These are phyloP conservation scores for Microtus montanus DNA, from an alignment of 2,113 vertebrate genomes.

Conservation along the genomic window DNA sequence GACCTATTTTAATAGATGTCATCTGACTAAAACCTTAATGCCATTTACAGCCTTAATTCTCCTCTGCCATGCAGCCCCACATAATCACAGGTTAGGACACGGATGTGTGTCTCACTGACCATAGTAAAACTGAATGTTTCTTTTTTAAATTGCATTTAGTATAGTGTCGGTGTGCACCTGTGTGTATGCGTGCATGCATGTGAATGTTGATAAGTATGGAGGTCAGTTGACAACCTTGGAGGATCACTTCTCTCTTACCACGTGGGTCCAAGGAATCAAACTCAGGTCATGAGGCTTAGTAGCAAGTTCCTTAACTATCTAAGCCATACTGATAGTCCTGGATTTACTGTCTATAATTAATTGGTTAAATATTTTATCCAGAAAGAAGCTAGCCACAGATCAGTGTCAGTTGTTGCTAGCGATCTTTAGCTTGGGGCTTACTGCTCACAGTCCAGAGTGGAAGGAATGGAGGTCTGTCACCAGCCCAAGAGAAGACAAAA, in stretches of 20 bases:
- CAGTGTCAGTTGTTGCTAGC: not conserved
- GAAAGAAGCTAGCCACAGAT: not conserved
- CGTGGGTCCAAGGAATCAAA: not conserved
- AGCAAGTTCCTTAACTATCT: not conserved
- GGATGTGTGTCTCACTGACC: not conserved
- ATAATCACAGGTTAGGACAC: not conserved
- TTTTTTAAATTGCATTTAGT: not conserved
- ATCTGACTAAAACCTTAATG: not conserved
- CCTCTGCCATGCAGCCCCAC: not conserved
- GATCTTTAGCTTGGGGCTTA: too few species aligned
- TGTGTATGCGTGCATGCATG: not conserved
- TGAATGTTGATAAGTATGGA: not conserved
- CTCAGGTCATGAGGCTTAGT: not conserved
- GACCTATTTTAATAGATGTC: not conserved
- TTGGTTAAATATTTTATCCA: not conserved
- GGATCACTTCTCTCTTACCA: not conserved
- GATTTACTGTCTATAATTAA: not conserved
- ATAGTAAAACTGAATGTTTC: conserved; percentile 3
- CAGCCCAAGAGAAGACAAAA: not conserved
- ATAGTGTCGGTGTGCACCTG: not conserved
- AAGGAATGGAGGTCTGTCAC: not conserved
- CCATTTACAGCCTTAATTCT: not conserved
- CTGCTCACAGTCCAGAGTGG: not conserved
- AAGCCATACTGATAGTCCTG: not conserved
- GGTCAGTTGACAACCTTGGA: not conserved